A percentile compares a stretch with the other conserved stretches of the same genome.
These are phyloP conservation scores for Malurus cyaneus DNA, from an alignment of 2,113 vertebrate genomes.

Conservation along the genomic window DNA sequence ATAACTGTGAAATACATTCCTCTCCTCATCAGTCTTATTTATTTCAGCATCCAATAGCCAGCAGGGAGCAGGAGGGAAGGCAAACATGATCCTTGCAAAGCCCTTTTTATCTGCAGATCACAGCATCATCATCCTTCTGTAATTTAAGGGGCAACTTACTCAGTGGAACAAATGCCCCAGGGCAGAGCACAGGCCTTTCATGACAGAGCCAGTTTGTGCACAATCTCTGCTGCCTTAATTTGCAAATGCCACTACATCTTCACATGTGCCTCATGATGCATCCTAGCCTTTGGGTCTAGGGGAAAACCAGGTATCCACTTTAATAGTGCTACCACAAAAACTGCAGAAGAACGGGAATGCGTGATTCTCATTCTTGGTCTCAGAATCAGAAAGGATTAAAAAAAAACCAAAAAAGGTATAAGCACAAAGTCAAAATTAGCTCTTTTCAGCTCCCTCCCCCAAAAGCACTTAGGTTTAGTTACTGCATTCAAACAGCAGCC, in stretches of 20 bases:
- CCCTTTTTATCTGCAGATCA: slow-evolving; percentile 33
- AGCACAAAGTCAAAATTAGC: slow-evolving; percentile 4
- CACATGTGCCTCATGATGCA: not conserved
- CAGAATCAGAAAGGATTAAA: not conserved
- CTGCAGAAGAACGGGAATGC: not conserved
- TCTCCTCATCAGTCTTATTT: not conserved
- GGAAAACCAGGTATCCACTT: not conserved
- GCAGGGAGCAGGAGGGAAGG: not conserved
- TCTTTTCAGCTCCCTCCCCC: not conserved
- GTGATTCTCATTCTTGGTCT: not conserved
- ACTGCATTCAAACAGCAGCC: slow-evolving; percentile 24
- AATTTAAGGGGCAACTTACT: slow-evolving; percentile 7
- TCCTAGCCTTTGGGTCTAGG: not conserved
- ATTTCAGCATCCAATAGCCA: not conserved
- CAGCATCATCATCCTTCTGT: not conserved
- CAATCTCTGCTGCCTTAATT: not conserved
- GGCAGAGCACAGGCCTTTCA: not conserved
- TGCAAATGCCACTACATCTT: slow-evolving; percentile 1
- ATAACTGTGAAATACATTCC: not conserved
- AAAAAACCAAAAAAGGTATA: not conserved
- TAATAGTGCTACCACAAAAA: not conserved
- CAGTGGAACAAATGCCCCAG: slow-evolving; percentile 1
- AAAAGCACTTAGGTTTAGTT: slow-evolving; percentile 6
- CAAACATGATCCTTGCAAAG: not conserved
- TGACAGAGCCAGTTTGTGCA: not conserved